These are phyloP conservation scores for Lasioglossum baleicum DNA, from an alignment of 1,140 invertebrate genomes.

Conservation along the genomic window DNA sequence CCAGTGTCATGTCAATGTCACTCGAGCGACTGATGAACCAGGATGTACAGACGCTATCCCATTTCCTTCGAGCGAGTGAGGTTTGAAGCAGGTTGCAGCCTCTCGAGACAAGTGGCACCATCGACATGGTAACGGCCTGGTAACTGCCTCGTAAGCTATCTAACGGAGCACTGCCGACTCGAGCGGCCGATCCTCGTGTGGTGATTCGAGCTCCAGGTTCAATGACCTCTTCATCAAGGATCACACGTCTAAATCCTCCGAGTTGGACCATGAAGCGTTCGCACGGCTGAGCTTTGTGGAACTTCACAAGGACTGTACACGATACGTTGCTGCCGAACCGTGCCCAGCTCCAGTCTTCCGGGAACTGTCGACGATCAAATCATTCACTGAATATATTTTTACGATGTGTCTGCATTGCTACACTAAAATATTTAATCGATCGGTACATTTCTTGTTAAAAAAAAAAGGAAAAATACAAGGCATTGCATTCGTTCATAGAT, in stretches of 20 bases:
- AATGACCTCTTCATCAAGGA: constrained; percentile 74
- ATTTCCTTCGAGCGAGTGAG: constrained; percentile 45
- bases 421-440: too few relatives aligned
- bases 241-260: constrained; percentile 69
- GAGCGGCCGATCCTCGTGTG: constrained; percentile 51
- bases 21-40: constrained; percentile 53
- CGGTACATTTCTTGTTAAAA: too few relatives aligned
- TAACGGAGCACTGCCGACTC: constrained; percentile 64
- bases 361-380: too few relatives aligned
- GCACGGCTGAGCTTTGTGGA: constrained; percentile 45
- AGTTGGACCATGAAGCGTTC: constrained; percentile 38
- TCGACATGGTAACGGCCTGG: constrained; percentile 72
- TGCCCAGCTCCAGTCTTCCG: neutral
- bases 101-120: constrained; percentile 70
- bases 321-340: constrained; percentile 2
- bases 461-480: too few relatives aligned
- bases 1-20: constrained; percentile 18
- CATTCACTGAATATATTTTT: too few relatives aligned
- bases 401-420: too few relatives aligned
- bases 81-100: constrained; percentile 54
- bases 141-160: constrained; percentile 74
- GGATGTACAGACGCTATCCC: constrained; percentile 19
- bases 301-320: constrained; percentile 37
- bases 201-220: constrained; percentile 50
- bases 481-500: too few relatives aligned